phyloP scores from a whole-genome alignment of 2,888 invertebrate genomes.

The Drosophila multiciliata region DNA sequence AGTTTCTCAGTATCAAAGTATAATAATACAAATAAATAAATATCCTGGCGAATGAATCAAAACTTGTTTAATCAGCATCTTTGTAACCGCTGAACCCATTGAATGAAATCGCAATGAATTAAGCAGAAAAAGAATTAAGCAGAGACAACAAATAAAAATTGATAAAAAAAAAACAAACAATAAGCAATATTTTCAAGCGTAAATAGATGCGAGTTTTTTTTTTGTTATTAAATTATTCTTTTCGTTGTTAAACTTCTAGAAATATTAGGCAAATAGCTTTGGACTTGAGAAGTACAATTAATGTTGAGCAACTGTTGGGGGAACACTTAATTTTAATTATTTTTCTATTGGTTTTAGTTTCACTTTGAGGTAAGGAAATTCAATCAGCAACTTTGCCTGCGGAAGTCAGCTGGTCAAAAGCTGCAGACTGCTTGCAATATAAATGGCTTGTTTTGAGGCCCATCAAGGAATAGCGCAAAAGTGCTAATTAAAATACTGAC shows the following conservation, averaged over 20 bases:
- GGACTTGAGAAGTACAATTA: background rate
- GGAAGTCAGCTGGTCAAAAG: background rate
- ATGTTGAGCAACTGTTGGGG: background rate
- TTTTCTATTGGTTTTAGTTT: background rate
- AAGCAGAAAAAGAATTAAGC: background rate
- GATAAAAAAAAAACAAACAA: background rate
- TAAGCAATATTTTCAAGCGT: background rate
- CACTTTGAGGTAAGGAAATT: background rate
- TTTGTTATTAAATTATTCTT: background rate
- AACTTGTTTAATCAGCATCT: conserved; percentile 43
- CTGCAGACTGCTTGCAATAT: background rate
- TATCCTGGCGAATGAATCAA: conserved; percentile 19
- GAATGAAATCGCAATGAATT: background rate
- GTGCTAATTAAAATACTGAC: conserved; percentile 39
- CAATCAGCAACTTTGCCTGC: background rate
- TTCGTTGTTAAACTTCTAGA: background rate
- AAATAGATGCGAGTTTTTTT: background rate
- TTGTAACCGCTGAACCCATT: conserved; percentile 12
- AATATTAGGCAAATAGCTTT: background rate
- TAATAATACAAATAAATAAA: conserved; percentile 15
- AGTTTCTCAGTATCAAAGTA: background rate
- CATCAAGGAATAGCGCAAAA: conserved; percentile 16
- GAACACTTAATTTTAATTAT: background rate
- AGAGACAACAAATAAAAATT: background rate
- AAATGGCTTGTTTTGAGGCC: conserved; percentile 12